Evolutionary conservation across 2,113 vertebrate genomes (phyloP).

Genomic region (Odocoileus virginianus): DNA sequence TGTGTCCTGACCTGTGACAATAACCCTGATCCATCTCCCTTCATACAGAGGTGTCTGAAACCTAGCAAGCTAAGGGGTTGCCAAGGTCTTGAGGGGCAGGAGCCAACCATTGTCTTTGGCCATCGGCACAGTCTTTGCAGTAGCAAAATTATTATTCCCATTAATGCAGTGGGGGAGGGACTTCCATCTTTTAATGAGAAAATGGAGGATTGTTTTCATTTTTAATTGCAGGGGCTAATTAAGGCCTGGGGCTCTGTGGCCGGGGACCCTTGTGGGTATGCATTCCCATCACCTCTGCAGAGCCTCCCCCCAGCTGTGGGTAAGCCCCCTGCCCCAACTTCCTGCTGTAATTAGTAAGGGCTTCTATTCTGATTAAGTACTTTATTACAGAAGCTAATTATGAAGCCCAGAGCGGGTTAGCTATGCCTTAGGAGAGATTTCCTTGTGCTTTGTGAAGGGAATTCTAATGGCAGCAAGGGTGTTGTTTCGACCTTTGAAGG

Average conservation of each 20-base stretch:
- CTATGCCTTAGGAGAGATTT: slow-evolving; percentile 18
- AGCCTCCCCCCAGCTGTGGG: slow-evolving; percentile 70
- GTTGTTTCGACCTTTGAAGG: slow-evolving; percentile 75
- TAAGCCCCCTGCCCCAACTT: slow-evolving; percentile 69
- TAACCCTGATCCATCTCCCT: slow-evolving; percentile 89
- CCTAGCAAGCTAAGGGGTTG: slow-evolving; percentile 77
- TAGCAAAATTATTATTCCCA: slow-evolving; percentile 59
- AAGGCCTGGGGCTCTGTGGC: slow-evolving; percentile 72
- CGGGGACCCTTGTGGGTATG: slow-evolving; percentile 35
- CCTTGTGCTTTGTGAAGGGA: slow-evolving; percentile 70
- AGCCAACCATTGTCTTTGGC: slow-evolving; percentile 81
- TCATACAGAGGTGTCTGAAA: slow-evolving; percentile 81
- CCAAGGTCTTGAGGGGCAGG: slow-evolving; percentile 64
- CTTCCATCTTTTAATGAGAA: slow-evolving; percentile 85
- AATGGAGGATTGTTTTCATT: slow-evolving; percentile 81
- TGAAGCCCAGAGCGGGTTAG: slow-evolving; percentile 78
- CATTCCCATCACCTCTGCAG: slow-evolving; percentile 71
- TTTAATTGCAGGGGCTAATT: slow-evolving; percentile 77
- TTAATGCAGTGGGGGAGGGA: not conserved
- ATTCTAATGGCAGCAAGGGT: slow-evolving; percentile 59
- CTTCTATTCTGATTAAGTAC: slow-evolving; percentile 75
- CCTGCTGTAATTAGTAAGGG: slow-evolving; percentile 81
- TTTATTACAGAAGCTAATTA: slow-evolving; percentile 85
- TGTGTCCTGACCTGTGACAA: slow-evolving; percentile 84
- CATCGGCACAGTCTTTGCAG: slow-evolving; percentile 69